Base-by-base conservation (phyloP, 1,140 invertebrate species). In the Bombus vancouverensis region DNA sequence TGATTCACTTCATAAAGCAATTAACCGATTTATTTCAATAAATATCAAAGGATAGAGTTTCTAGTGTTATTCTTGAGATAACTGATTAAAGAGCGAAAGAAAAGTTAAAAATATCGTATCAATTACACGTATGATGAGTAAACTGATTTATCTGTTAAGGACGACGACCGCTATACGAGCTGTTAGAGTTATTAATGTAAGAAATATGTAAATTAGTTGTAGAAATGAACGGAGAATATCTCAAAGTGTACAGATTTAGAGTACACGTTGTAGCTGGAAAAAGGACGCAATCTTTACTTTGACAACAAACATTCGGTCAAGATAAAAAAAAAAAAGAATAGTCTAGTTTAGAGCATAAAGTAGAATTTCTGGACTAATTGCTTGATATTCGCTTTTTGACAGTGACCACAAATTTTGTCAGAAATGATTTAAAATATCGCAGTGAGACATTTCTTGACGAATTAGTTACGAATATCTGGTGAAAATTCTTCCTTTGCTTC, bases 261-360 rank as follows among this genome's bases (percentile, higher is more conserved):
- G 89, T 90, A 90, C 65, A 25, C 70, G 28, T 81, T 78, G 73
- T 44, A 44, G 65, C 83, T 75, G 89, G 86, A 88, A 87, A 76
- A 72, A 81, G 68, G 88, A 90, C 87, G 85, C 53, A 82, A 83
- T 47, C 86, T 84, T 87, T 89, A 65, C 66, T 71, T 65, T 57
- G 83, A 71, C 79, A 82, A 82, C 57, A 71, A 37, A 53, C 70
- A 73, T 79, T 70, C 32, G n/a, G 70, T 37, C 25, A 82, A 84
- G 79, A 90, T 83, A 83, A 81, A 65, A 66, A 15, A 34, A 34
- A 34, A 53, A 22, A 6, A 53, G 0, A 6, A 8, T 53, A 53
- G 47, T 22, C 5, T 57, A 59, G 28, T 39, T 18, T 47, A 39
- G 39, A 75, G 68, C 47, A 47, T 53, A 39, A 39, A 22, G 10